phyloP scores from a whole-genome alignment of 2,888 invertebrate species.

The Exocentrus adspersus region DNA sequence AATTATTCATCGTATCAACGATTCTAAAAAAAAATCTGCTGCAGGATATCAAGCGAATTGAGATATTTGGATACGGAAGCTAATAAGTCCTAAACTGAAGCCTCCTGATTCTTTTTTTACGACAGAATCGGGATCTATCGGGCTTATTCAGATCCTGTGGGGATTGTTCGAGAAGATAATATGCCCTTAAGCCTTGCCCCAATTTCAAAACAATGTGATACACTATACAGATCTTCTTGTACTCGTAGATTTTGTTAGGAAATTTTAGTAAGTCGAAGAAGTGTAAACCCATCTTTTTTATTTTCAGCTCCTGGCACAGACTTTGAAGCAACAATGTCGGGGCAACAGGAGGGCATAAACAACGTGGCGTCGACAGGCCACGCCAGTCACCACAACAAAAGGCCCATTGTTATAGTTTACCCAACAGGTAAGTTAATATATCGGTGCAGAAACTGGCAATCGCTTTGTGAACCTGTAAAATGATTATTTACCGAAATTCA shows the following conservation, averaged over 20 bases:
- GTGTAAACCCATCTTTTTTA: not conserved
- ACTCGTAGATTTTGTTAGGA: no score
- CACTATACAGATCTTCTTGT: no score
- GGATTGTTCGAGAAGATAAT: no score
- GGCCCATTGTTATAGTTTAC: constrained; percentile 78
- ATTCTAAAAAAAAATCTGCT: not conserved
- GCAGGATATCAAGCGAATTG: not conserved
- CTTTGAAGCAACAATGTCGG: constrained; percentile 35
- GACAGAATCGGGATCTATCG: not conserved
- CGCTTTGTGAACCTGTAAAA: no score
- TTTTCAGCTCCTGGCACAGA: constrained; percentile 2
- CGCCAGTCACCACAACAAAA: constrained; percentile 70
- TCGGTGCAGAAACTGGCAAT: not conserved
- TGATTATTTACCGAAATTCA: no score
- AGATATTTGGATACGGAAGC: not conserved
- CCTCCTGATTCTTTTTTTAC: not conserved
- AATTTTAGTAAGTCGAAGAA: no score
- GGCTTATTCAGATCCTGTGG: not conserved
- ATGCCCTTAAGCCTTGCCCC: no score
- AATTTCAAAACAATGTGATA: no score
- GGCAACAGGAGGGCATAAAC: constrained; percentile 37
- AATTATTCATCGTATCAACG: not conserved
- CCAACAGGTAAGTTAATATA: constrained; percentile 71
- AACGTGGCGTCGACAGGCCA: constrained; percentile 42
- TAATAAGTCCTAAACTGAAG: not conserved